Percentiles rank a stretch among this genome's conserved stretches.
phyloP scores from a whole-genome alignment of 2,888 invertebrate genomes.

The Stenotaenia linearis region DNA sequence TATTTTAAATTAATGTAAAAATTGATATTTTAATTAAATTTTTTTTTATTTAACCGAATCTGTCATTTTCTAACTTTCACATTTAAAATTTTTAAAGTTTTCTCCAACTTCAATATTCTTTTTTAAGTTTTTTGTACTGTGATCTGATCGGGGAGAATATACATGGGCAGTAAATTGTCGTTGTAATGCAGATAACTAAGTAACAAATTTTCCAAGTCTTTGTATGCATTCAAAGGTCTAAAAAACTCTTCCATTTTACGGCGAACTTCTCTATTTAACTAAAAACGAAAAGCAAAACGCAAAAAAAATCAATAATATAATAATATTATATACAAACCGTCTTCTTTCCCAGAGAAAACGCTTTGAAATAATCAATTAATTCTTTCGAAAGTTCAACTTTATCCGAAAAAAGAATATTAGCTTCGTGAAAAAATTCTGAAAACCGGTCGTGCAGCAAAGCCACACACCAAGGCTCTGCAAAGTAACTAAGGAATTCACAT shows the following conservation, averaged over 20 bases:
- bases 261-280: not conserved
- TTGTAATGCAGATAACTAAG: slow-evolving; percentile 27
- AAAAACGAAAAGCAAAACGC: not conserved
- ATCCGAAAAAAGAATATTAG: not conserved
- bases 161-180: slow-evolving; percentile 27
- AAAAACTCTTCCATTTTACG: not conserved
- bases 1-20: not conserved
- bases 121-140: not conserved
- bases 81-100: not conserved
- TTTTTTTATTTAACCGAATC: too few species aligned
- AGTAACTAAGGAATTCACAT: not conserved
- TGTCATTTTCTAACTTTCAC: too few species aligned
- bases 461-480: not conserved
- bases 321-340: not conserved
- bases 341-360: not conserved
- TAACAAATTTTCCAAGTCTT: not conserved
- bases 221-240: not conserved
- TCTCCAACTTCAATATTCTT: not conserved
- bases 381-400: not conserved
- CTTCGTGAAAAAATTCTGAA: slow-evolving; percentile 1
- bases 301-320: not conserved
- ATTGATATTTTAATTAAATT: not conserved
- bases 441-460: slow-evolving; percentile 27
- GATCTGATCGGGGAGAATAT: slow-evolving; percentile 13
- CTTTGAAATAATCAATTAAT: not conserved